phyloP scores from a whole-genome alignment of 2,797 vertebrate genomes.

The Moxostoma hubbsi region DNA sequence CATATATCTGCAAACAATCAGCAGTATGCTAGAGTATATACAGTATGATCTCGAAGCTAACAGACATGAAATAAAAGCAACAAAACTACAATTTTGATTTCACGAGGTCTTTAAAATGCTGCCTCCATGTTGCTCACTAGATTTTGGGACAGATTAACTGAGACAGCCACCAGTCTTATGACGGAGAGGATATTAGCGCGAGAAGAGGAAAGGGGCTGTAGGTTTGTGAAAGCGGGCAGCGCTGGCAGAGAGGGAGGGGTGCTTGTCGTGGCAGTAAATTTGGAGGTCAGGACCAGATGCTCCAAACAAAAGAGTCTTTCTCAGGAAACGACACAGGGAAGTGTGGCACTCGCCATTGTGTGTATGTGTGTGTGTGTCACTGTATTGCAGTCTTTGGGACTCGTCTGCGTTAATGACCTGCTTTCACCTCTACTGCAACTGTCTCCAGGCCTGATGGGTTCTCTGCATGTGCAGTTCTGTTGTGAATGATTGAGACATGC shows the following conservation, averaged over 20 bases:
- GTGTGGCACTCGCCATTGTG: slow-evolving; percentile 87
- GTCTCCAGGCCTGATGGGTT: slow-evolving; percentile 66
- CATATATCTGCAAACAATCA: too few relatives aligned
- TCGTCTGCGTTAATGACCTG: slow-evolving; percentile 93
- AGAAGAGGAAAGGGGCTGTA: slow-evolving; percentile 49
- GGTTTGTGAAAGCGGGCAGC: slow-evolving; percentile 54
- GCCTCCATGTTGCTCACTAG: too few relatives aligned
- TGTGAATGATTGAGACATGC: too few relatives aligned
- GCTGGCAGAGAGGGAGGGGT: slow-evolving; percentile 58
- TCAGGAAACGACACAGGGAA: slow-evolving; percentile 84
- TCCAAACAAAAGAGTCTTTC: slow-evolving; percentile 92
- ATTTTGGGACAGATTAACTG: slow-evolving; percentile 19
- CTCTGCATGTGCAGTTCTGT: slow-evolving; percentile 7
- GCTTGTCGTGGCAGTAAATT: slow-evolving; percentile 84
- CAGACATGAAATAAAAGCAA: too few relatives aligned
- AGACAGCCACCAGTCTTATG: slow-evolving; percentile 3
- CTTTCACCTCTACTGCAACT: slow-evolving; percentile 85
- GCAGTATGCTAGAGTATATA: too few relatives aligned
- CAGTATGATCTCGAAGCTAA: too few relatives aligned
- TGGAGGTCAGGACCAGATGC: slow-evolving; percentile 93
- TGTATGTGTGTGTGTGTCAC: slow-evolving; percentile 80
- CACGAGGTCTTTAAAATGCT: too few relatives aligned
- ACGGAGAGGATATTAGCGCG: not conserved
- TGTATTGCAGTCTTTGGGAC: slow-evolving; percentile 94
- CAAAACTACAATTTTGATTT: too few relatives aligned